Conservation (phyloP, 2,888 invertebrate genomes). For the Leptothorax acervorum region DNA sequence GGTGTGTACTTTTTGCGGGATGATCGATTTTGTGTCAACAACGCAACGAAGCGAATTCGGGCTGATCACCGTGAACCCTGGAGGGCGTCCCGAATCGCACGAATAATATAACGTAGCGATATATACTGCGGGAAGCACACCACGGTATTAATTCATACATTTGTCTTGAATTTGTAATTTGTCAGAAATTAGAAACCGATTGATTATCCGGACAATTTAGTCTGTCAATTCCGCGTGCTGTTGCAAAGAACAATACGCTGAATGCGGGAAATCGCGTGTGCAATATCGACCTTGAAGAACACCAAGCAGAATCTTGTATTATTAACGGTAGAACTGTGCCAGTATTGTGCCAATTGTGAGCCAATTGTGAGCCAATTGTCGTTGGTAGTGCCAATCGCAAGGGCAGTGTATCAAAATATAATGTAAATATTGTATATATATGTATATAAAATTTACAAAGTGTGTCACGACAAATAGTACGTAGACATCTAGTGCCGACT, state of each 20-base stretch:
- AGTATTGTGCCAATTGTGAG: conserved; percentile 41
- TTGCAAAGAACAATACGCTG: conserved; percentile 7
- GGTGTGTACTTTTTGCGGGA: conserved; percentile 18
- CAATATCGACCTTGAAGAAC: conserved; percentile 26
- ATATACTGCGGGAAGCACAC: not conserved
- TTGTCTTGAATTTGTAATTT: conserved; percentile 9
- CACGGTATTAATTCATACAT: conserved; percentile 3
- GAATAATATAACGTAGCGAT: not conserved
- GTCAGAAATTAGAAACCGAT: conserved; percentile 1
- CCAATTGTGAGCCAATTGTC: conserved; percentile 24
- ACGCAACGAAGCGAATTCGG: not conserved
- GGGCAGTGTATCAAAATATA: not conserved
- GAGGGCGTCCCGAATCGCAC: not conserved
- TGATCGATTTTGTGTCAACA: conserved; percentile 20
- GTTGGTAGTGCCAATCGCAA: conserved; percentile 19
- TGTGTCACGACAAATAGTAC: conserved; percentile 6
- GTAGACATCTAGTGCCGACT: conserved; percentile 19
- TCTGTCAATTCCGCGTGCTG: not conserved
- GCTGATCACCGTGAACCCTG: not conserved
- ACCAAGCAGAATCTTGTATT: conserved; percentile 28
- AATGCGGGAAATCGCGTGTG: conserved; percentile 26
- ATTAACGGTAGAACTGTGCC: conserved; percentile 25
- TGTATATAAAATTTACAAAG: not conserved
- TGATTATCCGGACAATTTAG: not conserved
- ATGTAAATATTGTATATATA: not conserved